Evolutionary conservation across 2,888 invertebrate genomes (phyloP).

Genomic region (Rosalia funebris): DNA sequence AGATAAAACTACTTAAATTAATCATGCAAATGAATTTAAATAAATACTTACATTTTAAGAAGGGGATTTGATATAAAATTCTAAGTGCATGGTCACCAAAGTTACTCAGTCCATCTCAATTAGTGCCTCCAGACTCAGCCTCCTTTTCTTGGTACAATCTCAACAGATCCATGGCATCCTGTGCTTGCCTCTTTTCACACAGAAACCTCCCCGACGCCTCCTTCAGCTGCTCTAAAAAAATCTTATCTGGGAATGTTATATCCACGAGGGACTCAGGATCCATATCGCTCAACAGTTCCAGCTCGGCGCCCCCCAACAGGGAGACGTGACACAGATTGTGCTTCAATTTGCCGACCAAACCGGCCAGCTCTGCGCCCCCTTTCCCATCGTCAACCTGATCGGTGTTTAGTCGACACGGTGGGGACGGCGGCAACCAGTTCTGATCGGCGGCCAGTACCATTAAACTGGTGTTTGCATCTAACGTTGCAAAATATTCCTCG

Average conservation of each 20-base stretch:
- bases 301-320: constrained; percentile 82
- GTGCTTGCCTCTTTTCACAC: constrained; percentile 85
- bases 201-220: constrained; percentile 80
- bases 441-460: constrained; percentile 81
- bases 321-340: constrained; percentile 87
- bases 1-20: no score
- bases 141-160: constrained; percentile 73
- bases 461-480: constrained; percentile 86
- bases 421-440: constrained; percentile 77
- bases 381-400: constrained; percentile 52
- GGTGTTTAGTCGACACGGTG: constrained; percentile 70
- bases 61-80: constrained; percentile 28
- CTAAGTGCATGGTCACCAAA: constrained; percentile 30
- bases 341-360: constrained; percentile 79
- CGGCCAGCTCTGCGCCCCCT: constrained; percentile 73
- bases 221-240: constrained; percentile 82
- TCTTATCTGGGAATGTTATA: constrained; percentile 76
- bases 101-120: constrained; percentile 27
- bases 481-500: constrained; percentile 92
- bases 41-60: constrained; percentile 27
- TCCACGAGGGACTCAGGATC: constrained; percentile 88
- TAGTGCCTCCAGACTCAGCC: constrained; percentile 36
- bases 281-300: constrained; percentile 88
- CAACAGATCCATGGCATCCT: constrained; percentile 86
- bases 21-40: no score